Percentiles rank a stretch among this genome's conserved stretches.
phyloP scores from a whole-genome alignment of 2,797 vertebrate species.

The Eptatretus atami region DNA sequence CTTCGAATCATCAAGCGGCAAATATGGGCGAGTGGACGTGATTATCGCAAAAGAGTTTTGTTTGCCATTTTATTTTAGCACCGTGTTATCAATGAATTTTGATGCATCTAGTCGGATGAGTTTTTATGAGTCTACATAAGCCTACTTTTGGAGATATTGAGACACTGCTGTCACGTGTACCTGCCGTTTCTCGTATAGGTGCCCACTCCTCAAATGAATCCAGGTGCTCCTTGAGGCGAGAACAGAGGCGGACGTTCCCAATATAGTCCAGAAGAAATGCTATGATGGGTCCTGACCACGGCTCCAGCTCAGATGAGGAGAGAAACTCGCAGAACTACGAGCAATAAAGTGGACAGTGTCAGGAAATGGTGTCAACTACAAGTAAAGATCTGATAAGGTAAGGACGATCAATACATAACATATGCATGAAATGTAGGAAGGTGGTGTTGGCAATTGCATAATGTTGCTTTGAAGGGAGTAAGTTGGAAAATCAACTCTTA shows the following conservation, averaged over 20 bases:
- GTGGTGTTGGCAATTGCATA: too few relatives aligned
- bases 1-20: neutral
- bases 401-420: too few relatives aligned
- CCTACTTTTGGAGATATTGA: neutral
- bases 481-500: too few relatives aligned
- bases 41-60: conserved; percentile 3
- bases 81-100: neutral
- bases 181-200: conserved; percentile 45
- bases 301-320: conserved; percentile 30
- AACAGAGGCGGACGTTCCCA: conserved; percentile 50
- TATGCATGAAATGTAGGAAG: too few relatives aligned
- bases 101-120: too few relatives aligned
- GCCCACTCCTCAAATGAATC: conserved; percentile 55
- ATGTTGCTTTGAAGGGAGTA: too few relatives aligned
- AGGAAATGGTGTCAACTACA: too few relatives aligned
- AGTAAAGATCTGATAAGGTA: too few relatives aligned
- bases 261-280: conserved; percentile 68
- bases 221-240: conserved; percentile 44
- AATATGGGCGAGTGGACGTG: conserved; percentile 4
- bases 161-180: conserved; percentile 16
- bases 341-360: neutral
- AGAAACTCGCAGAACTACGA: conserved; percentile 77
- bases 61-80: neutral
- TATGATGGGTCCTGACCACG: conserved; percentile 66
- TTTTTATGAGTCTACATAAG: too few relatives aligned